A percentile compares a stretch with the other conserved stretches of the same genome.
These are phyloP conservation scores for Lethenteron camtschaticum DNA, from an alignment of 2,113 vertebrate genomes.

Conservation along the genomic window DNA sequence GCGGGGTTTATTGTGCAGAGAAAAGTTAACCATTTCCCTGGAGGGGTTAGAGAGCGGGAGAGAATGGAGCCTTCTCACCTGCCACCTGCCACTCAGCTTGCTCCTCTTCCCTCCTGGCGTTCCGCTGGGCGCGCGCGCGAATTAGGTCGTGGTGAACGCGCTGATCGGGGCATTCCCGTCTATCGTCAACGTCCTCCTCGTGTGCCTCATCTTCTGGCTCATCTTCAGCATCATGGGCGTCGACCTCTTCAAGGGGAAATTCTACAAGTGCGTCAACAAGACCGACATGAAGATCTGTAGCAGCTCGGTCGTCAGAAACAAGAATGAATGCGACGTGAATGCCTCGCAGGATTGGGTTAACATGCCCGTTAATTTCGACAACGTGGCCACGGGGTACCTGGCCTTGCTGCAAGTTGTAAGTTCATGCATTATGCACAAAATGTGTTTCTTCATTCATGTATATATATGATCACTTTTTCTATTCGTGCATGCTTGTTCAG, in stretches of 20 bases:
- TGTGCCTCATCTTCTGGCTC: constrained; percentile 1
- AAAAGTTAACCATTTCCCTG: no score
- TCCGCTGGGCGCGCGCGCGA: no score
- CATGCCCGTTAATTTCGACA: constrained; percentile 2
- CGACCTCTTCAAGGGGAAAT: constrained; percentile 1
- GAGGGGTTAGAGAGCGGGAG: no score
- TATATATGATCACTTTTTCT: no score
- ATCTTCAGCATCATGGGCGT: constrained; percentile 1
- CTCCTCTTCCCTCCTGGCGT: no score
- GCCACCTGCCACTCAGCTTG: no score
- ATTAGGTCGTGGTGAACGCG: not conserved
- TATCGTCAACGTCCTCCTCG: not conserved
- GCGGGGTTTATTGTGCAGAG: no score
- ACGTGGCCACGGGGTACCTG: not conserved
- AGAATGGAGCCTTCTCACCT: no score
- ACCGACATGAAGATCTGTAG: not conserved
- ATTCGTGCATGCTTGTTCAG: no score
- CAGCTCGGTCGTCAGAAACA: not conserved
- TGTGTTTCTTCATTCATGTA: not conserved
- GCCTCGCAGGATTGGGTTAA: not conserved
- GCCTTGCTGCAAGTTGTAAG: constrained; percentile 4
- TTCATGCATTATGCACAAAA: not conserved
- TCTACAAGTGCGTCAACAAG: not conserved
- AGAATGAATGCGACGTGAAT: not conserved
- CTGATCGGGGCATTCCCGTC: not conserved